Evolutionary conservation across 1,140 invertebrate genomes (phyloP).

Genomic region (Drosophila arizonae): DNA sequence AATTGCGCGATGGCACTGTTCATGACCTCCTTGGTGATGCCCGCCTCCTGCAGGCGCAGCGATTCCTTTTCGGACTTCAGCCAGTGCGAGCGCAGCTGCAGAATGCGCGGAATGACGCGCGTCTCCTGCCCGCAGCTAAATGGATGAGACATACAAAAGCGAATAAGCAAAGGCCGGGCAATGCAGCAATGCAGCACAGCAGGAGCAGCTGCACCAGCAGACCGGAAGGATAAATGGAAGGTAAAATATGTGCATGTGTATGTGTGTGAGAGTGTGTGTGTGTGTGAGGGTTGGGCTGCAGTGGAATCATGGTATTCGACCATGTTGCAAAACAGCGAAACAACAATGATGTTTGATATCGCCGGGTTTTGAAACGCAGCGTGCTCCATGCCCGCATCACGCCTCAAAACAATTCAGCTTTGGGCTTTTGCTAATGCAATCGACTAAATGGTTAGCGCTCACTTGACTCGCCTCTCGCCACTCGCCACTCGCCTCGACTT

Average conservation of each 20-base stretch:
- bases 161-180: constrained; percentile 3
- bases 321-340: constrained; percentile 30
- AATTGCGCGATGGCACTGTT: constrained; percentile 98
- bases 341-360: constrained; percentile 49
- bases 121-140: constrained; percentile 98
- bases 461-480: not conserved
- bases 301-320: constrained; percentile 1
- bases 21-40: constrained; percentile 94
- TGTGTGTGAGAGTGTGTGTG: not conserved
- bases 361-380: constrained; percentile 8
- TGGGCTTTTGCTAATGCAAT: constrained; percentile 33
- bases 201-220: not conserved
- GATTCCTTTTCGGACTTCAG: constrained; percentile 95
- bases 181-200: constrained; percentile 3
- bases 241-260: constrained; percentile 1
- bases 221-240: constrained; percentile 22
- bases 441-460: constrained; percentile 24
- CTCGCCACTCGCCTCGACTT: too few species aligned
- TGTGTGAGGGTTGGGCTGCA: not conserved
- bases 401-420: not conserved
- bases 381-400: not conserved
- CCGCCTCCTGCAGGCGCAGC: constrained; percentile 94
- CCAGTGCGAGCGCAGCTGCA: constrained; percentile 96
- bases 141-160: constrained; percentile 49
- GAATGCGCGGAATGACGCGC: constrained; percentile 96